Percentiles rank a stretch among this genome's conserved stretches.
Evolutionary conservation across 64 coral and sea anemone genomes (phyloP).

Genomic region (Porites australiensis): DNA sequence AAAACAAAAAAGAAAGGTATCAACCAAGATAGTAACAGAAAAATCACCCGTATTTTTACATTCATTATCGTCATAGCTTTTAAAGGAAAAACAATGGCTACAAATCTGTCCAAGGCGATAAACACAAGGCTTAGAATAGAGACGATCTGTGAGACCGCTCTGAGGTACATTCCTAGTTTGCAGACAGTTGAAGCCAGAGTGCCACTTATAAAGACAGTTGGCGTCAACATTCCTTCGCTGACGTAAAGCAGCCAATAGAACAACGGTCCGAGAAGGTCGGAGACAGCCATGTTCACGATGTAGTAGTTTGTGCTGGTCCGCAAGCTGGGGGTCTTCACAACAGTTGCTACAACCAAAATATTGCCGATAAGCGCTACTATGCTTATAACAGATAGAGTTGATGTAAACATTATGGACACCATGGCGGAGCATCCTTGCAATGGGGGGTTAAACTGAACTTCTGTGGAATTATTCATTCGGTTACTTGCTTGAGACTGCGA

Average conservation of each 20-base stretch:
- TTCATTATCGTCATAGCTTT: too few relatives aligned
- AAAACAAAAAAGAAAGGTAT: neutral
- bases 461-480: neutral
- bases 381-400: neutral
- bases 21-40: neutral
- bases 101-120: too few relatives aligned
- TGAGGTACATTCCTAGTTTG: neutral
- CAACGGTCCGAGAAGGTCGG: neutral
- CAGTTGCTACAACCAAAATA: neutral
- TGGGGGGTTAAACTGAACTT: neutral
- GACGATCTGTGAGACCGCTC: neutral
- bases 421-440: neutral
- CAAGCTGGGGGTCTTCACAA: neutral
- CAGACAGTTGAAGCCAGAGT: neutral
- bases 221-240: neutral
- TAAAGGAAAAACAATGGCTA: too few relatives aligned
- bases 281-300: neutral
- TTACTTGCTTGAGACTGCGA: neutral
- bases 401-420: neutral
- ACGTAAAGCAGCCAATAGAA: neutral
- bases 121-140: neutral
- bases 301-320: too few relatives aligned
- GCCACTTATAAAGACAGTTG: neutral
- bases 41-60: neutral
- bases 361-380: neutral